Base-by-base conservation (phyloP, 2,888 invertebrate species). In the Ectemnius lituratus region DNA sequence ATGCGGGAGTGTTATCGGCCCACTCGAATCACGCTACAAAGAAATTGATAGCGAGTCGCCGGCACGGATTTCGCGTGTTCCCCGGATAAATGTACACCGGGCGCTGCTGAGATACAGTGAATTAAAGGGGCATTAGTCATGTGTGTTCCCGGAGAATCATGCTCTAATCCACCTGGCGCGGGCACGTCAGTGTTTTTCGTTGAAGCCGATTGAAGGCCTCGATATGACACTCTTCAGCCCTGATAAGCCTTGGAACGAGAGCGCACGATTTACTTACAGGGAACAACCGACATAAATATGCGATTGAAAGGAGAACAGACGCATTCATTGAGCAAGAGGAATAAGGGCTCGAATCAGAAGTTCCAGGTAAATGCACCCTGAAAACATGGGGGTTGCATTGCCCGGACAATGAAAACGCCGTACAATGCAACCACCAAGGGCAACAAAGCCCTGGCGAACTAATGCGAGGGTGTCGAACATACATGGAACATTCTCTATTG, bases 391-490 rank as follows among this genome's bases (percentile, higher is more conserved):
- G 78, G 75, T 65, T 75, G 72, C 70, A 65, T 62, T 67, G 73
- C 56, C 23, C 60, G 66, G 72, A 85, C 83, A 85, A 86, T 81
- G 77, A 75, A 68, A 70, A 65, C 78, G 78, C 64, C 73, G 67
- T 73, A 79, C 78, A 85, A 83, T 83, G 68, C 76, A 59, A 56
- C 78, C 27, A 57, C 70, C 57, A n/a, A 56, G 13, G 61, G 23
- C 62, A 70, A 74, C 77, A 79, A 81, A 68, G 76, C 60, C 80
- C 56, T 47, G 68, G 20, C 75, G 66, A 81, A 78, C 78, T 65
- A 60, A 61, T 70, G 83, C 83, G 86, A 81, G 85, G 86, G 86
- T 81, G 82, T 78, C 73, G 68, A 75, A 72, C 78, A 69, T 69
- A 72, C 63, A 70, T 76, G 20, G 16, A 69, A 75, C 77, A 81